Conservation (phyloP, 64 coral and sea anemone genomes). For the Platygyra sinensis region DNA sequence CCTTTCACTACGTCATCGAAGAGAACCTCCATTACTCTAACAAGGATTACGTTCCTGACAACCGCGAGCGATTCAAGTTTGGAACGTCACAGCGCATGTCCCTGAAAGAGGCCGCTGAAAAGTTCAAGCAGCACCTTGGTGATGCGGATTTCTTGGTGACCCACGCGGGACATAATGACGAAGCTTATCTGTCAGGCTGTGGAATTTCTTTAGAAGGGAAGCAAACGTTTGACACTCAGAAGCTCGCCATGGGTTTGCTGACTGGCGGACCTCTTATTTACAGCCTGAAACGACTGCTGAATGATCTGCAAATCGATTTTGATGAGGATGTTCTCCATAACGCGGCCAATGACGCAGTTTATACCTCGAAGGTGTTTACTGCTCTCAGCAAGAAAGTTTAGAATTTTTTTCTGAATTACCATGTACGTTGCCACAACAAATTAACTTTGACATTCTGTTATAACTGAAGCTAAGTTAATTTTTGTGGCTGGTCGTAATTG, state of each 20-base stretch:
- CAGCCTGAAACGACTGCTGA: conserved; percentile 55
- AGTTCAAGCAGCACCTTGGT: conserved; percentile 15
- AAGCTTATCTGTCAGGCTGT: neutral
- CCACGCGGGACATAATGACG: conserved; percentile 39
- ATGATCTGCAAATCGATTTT: conserved; percentile 24
- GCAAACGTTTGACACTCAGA: conserved; percentile 52
- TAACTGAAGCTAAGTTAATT: too few relatives aligned
- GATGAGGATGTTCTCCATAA: conserved; percentile 52
- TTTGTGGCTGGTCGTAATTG: too few relatives aligned
- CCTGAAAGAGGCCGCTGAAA: conserved; percentile 11
- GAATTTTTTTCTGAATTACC: neutral
- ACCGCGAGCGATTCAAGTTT: conserved; percentile 59
- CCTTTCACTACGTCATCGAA: conserved; percentile 6
- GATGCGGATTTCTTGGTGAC: conserved; percentile 38
- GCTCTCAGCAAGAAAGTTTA: neutral
- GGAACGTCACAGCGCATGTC: conserved; percentile 55
- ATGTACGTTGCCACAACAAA: too few relatives aligned
- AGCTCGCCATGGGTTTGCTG: conserved; percentile 45
- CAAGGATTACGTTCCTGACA: conserved; percentile 46
- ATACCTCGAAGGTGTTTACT: neutral
- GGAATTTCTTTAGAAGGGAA: conserved; percentile 15
- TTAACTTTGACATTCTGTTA: too few relatives aligned
- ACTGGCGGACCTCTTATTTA: conserved; percentile 20
- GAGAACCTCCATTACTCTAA: conserved; percentile 25
- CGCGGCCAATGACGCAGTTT: conserved; percentile 20